Evolutionary conservation across 2,797 vertebrate genomes (phyloP), one percentile per base, ranked within the genome.

Genomic region (Anguilla megastoma): DNA sequence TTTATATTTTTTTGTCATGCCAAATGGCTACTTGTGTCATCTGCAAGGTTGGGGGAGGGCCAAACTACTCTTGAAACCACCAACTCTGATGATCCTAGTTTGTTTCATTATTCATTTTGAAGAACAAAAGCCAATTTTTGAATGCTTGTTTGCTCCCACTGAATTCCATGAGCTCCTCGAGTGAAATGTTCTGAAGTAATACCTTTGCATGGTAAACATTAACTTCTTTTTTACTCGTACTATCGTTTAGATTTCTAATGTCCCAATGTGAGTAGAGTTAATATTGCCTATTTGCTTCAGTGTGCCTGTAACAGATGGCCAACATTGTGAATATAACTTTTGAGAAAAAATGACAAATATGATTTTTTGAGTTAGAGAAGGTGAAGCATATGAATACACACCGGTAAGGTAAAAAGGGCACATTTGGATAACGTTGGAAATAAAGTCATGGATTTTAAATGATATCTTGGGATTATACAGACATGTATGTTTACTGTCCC

Each of bases 391-490:
- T 24, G n/a, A 12, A 2, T 71, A 66, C n/a, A 27, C 1, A 66
- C 0, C 24, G 18, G n/a, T 9, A 33, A 30, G 14, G 50, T 52
- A 27, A 69, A 69, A 3, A 69, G 27, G 27, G 27, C 69, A 71
- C 4, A 33, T 71, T 71, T 71, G 27, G 9, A 71, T 71, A 12
- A 71, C n/a, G 1, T 71, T 30, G 69, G 27, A 71, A 33, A 30
- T 27, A 71, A 10, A 10, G n/a, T 71, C 30, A 71, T 12, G 6
- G 69, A 71, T 71, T 71, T 30, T 89, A 89, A 88, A 88, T 50
- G 30, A 89, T 86, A 87, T 89, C 89, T 86, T 74, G 87, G 86
- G 48, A 18, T 33, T 33, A 74, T 36, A 88, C 56, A 45, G 88
- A 87, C 52, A 86, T 79, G 58, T 86, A 41, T 58, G 30, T 87